Evolutionary conservation across 2,113 vertebrate genomes (phyloP), one percentile per base, ranked within the genome.

Genomic region (Seriola aureovittata): DNA sequence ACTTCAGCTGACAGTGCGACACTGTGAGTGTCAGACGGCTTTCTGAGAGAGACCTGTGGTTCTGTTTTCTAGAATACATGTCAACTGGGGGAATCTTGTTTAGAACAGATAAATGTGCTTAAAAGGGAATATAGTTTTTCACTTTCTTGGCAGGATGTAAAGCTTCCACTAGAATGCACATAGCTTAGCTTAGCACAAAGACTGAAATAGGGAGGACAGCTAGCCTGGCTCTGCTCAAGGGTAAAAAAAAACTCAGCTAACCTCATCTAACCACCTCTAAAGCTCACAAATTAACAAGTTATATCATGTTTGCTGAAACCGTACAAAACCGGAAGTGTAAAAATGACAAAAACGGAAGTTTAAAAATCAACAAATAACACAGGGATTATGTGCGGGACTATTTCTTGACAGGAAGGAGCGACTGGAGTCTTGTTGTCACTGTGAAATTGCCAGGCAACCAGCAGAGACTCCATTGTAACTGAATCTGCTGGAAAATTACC

Each of bases 1-100:
- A 16, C 48, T 73, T 68, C 32, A 42, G 21, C 54, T 78, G 76
- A 71, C 60, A 67, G 34, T 23, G 17, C 50, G 52, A 73, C 63
- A 66, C 42, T 10, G 16, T 42, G 6, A 64, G 14, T 40, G 40
- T 64, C 3, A 12, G 16, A 58, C 48, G 57, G 23, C 36, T 75
- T 73, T 68, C 29, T 60, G n/a, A 79, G 8, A 78, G 29, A 67
- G 29, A 66, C 16, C 13, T 57, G 23, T 32, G 40, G n/a, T 52
- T 54, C 44, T 67, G 50, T 44, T 38, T 57, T 21, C 55, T 17
- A 70, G 58, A 59, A 55, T 23, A 63, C 11, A 44, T n/a, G n/a
- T 58, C 58, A 58, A 54, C 54, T 19, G 5, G 3, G n/a, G 2
- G 7, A 69, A 75, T 29, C 16, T 55, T 63, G 4, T 46, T 65